phyloP scores from a whole-genome alignment of 2,888 invertebrate species.

The Lathronympha strigana region DNA sequence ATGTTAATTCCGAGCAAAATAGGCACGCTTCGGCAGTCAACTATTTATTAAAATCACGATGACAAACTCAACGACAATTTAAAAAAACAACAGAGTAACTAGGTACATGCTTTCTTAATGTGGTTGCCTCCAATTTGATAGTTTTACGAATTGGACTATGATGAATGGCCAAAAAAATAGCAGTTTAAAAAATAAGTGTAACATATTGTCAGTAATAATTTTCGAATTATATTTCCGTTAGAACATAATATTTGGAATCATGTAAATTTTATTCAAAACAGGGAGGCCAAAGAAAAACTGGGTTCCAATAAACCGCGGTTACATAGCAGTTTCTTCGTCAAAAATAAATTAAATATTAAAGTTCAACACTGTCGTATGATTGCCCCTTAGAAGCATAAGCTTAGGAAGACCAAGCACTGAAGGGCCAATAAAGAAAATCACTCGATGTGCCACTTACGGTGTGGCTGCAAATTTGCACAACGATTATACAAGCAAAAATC shows the following conservation, averaged over 20 bases:
- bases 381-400: constrained; percentile 52
- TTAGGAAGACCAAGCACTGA: constrained; percentile 65
- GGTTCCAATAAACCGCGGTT: not conserved
- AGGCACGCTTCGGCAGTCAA: no score
- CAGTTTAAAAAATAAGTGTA: no score
- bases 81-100: no score
- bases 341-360: not conserved
- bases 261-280: constrained; percentile 4
- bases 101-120: no score
- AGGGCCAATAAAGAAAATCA: constrained; percentile 75
- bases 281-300: constrained; percentile 4
- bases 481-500: constrained; percentile 49
- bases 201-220: no score
- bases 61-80: no score
- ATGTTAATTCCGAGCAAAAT: no score
- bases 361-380: not conserved
- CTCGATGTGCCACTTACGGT: constrained; percentile 73
- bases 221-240: constrained; percentile 3
- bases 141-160: no score
- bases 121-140: no score
- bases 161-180: no score
- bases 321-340: not conserved
- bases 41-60: no score
- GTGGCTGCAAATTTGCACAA: constrained; percentile 54
- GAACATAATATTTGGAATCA: not conserved